phyloP scores from a whole-genome alignment of 2,888 invertebrate genomes.

The Physocephala rufipes region DNA sequence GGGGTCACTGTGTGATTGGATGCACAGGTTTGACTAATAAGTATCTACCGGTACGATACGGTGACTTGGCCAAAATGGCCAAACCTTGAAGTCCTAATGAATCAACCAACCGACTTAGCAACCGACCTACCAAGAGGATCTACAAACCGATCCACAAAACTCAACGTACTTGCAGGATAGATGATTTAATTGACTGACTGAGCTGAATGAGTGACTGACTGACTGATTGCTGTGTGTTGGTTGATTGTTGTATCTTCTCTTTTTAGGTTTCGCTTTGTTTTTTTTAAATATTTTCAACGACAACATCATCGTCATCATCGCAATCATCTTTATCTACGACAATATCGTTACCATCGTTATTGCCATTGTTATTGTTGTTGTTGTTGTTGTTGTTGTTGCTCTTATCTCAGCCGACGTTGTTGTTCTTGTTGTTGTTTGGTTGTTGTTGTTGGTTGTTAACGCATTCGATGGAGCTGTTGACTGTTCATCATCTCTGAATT shows the following conservation, averaged over 20 bases:
- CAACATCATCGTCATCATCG: not conserved
- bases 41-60: slow-evolving; percentile 14
- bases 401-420: not conserved
- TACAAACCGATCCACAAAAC: not conserved
- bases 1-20: not conserved
- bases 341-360: no score
- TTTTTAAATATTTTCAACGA: not conserved
- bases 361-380: not conserved
- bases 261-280: no score
- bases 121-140: not conserved
- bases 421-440: slow-evolving; percentile 21
- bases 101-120: slow-evolving; percentile 13
- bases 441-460: slow-evolving; percentile 40
- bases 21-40: slow-evolving; percentile 33
- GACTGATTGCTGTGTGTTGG: not conserved
- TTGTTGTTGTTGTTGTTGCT: not conserved
- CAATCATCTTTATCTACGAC: no score
- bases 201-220: not conserved
- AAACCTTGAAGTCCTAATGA: slow-evolving; percentile 34
- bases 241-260: not conserved
- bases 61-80: slow-evolving; percentile 17
- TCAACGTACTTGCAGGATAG: no score
- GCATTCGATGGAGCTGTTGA: slow-evolving; percentile 38
- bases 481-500: slow-evolving; percentile 30
- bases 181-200: not conserved